A percentile compares a stretch with the other conserved stretches of the same genome.
These are phyloP conservation scores for Chirona hameri DNA, from an alignment of 2,888 invertebrate species.

Conservation along the genomic window DNA sequence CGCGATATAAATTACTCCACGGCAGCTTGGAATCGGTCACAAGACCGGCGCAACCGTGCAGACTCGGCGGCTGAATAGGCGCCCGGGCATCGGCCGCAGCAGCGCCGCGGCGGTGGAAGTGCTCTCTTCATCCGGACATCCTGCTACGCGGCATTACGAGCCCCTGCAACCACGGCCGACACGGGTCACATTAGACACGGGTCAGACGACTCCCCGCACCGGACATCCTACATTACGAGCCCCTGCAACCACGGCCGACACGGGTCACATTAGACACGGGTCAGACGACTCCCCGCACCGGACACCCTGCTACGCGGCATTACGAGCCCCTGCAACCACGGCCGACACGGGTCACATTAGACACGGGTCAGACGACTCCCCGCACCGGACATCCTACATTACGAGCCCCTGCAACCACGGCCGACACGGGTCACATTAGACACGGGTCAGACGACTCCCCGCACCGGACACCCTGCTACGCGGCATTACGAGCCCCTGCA, in stretches of 20 bases:
- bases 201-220: no score
- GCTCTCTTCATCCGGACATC: background rate
- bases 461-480: background rate
- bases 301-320: background rate
- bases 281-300: background rate
- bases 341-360: background rate
- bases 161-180: background rate
- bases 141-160: background rate
- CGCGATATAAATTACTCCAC: background rate
- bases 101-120: background rate
- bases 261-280: background rate
- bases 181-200: background rate
- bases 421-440: background rate
- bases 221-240: background rate
- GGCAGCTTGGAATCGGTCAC: background rate
- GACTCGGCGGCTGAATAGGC: background rate
- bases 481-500: slow-evolving; percentile 1
- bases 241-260: background rate
- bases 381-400: background rate
- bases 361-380: no score
- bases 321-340: background rate
- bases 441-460: no score
- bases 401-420: background rate
- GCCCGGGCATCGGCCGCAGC: background rate
- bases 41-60: background rate